Conservation (phyloP, 2,888 invertebrate species). For the Plebejus melissa region DNA sequence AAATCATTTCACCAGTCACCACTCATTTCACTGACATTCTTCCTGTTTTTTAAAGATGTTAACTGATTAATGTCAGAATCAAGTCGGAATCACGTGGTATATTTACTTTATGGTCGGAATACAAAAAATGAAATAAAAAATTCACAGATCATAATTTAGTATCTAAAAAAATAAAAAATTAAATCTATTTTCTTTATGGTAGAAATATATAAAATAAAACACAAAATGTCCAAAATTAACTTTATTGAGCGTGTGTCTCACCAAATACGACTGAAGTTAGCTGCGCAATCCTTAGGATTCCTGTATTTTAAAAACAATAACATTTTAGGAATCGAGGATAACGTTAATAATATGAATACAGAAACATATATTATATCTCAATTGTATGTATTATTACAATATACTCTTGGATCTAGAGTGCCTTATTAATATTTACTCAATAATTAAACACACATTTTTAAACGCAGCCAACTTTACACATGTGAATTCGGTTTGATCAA, state of each 20-base stretch:
- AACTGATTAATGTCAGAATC: background rate
- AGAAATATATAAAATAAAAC: constrained; percentile 16
- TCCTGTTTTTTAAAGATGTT: background rate
- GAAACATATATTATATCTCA: background rate
- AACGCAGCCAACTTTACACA: background rate
- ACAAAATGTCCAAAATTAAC: constrained; percentile 16
- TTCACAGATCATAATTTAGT: no score
- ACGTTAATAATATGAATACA: no score
- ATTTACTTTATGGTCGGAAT: no score
- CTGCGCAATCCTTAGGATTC: background rate
- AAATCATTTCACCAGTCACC: background rate
- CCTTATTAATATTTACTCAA: background rate
- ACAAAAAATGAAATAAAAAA: no score
- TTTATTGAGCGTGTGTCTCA: constrained; percentile 26
- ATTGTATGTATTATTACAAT: background rate
- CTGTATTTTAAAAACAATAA: background rate
- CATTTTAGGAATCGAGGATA: background rate
- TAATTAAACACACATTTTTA: background rate
- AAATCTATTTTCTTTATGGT: no score
- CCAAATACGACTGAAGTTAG: background rate
- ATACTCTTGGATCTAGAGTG: no score
- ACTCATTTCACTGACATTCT: background rate
- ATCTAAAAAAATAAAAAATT: no score
- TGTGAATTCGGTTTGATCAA: background rate
- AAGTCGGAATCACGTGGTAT: no score